Conservation (phyloP, 2,113 vertebrate species). For the Trochalopteron elliotii region DNA sequence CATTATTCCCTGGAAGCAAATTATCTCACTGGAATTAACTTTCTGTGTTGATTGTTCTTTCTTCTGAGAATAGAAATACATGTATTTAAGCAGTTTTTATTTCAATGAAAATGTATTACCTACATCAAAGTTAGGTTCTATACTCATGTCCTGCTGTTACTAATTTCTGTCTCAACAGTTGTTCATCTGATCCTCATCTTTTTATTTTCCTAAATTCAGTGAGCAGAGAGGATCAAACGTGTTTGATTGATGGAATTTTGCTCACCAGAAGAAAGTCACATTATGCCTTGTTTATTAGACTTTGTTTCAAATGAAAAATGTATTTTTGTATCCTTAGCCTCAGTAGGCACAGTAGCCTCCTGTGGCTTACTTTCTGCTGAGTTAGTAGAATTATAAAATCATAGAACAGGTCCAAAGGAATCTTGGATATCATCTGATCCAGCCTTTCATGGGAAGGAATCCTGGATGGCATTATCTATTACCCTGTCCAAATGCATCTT, state of each 20-base stretch:
- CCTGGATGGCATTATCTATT: not conserved
- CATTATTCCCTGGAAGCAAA: slow-evolving; percentile 15
- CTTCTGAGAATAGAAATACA: slow-evolving; percentile 8
- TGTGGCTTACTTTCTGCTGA: not conserved
- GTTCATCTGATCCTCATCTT: not conserved
- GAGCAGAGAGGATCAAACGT: not conserved
- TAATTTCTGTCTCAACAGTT: slow-evolving; percentile 24
- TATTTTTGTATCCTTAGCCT: not conserved
- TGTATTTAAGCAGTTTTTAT: slow-evolving; percentile 13
- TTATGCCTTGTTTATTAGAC: not conserved
- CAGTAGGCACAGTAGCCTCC: not conserved
- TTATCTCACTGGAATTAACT: slow-evolving; percentile 21
- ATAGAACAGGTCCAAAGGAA: not conserved
- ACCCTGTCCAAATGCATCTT: not conserved
- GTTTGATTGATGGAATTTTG: not conserved
- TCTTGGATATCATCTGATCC: not conserved
- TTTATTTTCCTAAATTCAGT: not conserved
- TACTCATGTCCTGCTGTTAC: slow-evolving; percentile 14
- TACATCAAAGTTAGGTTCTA: not conserved
- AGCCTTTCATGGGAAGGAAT: not conserved
- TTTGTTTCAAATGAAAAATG: not conserved
- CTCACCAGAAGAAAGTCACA: not conserved
- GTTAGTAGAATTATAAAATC: not conserved
- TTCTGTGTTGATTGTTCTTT: slow-evolving; percentile 23
- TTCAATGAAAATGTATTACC: slow-evolving; percentile 1